Conservation (phyloP, 2,113 vertebrate genomes). For the Oenanthe oenanthe region DNA sequence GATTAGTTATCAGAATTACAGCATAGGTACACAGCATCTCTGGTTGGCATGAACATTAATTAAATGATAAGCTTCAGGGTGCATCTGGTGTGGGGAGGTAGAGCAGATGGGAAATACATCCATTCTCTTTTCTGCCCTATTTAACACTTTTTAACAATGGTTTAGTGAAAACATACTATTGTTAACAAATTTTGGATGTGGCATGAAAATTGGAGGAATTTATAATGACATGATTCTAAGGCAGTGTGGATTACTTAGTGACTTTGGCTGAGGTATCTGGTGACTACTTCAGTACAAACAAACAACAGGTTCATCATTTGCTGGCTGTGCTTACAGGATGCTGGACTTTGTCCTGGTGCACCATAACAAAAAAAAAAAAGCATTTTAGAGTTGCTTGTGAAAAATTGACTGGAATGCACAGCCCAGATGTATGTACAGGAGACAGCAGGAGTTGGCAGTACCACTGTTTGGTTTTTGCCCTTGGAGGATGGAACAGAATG, state of each 20-base stretch:
- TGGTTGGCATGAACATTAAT: neutral
- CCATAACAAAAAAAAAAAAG: neutral
- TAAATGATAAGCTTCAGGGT: neutral
- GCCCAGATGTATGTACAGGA: neutral
- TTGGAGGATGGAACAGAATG: conserved; percentile 42
- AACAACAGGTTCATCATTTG: neutral
- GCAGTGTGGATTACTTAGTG: neutral
- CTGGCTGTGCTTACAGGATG: neutral
- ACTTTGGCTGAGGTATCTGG: neutral
- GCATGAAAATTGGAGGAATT: neutral
- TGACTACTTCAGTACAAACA: neutral
- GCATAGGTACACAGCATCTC: neutral
- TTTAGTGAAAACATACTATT: neutral
- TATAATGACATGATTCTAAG: neutral
- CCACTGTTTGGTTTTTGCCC: conserved; percentile 22
- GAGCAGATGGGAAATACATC: neutral
- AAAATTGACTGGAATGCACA: neutral
- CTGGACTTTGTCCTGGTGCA: neutral
- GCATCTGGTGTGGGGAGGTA: neutral
- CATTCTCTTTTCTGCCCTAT: neutral
- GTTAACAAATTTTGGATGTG: neutral
- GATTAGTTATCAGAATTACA: neutral
- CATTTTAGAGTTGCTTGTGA: neutral
- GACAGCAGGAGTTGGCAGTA: neutral
- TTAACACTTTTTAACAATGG: neutral